phyloP scores from a whole-genome alignment of 2,797 vertebrate species.

The Potorous gilbertii region DNA sequence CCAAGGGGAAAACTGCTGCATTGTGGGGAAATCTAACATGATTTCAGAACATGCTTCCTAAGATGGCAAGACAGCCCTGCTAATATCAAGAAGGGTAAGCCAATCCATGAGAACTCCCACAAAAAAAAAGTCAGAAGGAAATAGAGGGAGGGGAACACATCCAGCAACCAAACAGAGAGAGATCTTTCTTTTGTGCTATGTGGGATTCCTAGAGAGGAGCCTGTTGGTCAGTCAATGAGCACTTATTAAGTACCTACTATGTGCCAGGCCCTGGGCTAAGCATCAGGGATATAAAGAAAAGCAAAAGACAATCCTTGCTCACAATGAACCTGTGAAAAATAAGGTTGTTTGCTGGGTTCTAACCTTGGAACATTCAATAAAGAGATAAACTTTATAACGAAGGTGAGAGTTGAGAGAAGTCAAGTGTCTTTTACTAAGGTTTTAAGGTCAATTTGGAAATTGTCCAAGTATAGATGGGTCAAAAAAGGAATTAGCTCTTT shows the following conservation, averaged over 20 bases:
- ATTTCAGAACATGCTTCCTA: conserved; percentile 13
- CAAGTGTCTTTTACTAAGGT: conserved; percentile 58
- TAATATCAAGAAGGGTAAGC: neutral
- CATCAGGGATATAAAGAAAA: neutral
- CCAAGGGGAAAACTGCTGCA: neutral
- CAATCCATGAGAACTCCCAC: neutral
- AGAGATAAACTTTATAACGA: conserved; percentile 34
- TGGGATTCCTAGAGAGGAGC: neutral
- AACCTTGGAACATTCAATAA: conserved; percentile 59
- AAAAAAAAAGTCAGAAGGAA: neutral
- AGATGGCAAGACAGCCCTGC: neutral
- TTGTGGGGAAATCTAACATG: neutral
- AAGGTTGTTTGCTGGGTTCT: conserved; percentile 59
- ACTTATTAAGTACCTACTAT: neutral
- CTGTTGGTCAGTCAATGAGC: neutral
- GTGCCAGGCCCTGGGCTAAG: neutral
- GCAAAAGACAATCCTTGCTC: conserved; percentile 4
- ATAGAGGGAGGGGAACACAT: neutral
- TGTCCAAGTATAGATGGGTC: conserved; percentile 40
- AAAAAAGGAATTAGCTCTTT: conserved; percentile 52
- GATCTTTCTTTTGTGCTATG: conserved; percentile 29
- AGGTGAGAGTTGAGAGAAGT: neutral
- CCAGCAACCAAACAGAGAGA: conserved; percentile 18
- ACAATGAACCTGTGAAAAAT: conserved; percentile 18
- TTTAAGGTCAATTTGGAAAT: conserved; percentile 59